These are phyloP conservation scores for Drosophila mojavensis DNA, from an alignment of 1,140 invertebrate genomes.

Conservation along the genomic window DNA sequence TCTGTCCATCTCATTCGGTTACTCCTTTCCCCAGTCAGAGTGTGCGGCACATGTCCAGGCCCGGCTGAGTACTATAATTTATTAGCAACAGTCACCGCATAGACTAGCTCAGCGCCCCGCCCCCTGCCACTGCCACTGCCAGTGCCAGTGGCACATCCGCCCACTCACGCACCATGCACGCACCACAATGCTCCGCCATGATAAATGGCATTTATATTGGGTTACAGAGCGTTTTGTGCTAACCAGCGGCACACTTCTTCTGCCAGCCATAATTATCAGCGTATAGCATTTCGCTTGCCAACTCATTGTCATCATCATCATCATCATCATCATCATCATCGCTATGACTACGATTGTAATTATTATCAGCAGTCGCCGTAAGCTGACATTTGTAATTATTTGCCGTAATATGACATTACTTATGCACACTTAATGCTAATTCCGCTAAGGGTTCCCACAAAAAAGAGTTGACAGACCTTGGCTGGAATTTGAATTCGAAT, in stretches of 20 bases:
- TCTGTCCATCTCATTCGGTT: background rate
- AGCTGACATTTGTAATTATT: conserved; percentile 76
- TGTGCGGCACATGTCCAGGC: conserved; percentile 64
- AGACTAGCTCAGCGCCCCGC: conserved; percentile 30
- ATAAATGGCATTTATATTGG: conserved; percentile 81
- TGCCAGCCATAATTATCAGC: conserved; percentile 73
- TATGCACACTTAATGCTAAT: conserved; percentile 68
- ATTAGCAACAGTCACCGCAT: conserved; percentile 77
- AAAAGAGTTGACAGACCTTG: conserved; percentile 48
- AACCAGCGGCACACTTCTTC: conserved; percentile 66
- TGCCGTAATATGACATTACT: conserved; percentile 74
- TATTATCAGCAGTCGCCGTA: conserved; percentile 11
- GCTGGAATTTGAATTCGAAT: background rate
- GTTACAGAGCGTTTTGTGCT: conserved; percentile 60
- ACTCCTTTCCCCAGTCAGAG: background rate
- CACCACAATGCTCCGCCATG: conserved; percentile 39
- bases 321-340: background rate
- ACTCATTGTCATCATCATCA: conserved; percentile 11
- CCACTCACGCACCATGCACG: background rate
- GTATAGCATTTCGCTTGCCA: conserved; percentile 33
- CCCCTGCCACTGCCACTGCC: conserved; percentile 7
- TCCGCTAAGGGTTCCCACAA: conserved; percentile 16
- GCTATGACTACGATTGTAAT: background rate
- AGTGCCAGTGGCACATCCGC: conserved; percentile 1
- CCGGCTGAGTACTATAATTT: conserved; percentile 64